Evolutionary conservation across 2,888 invertebrate species (phyloP), one percentile per base, ranked within the genome.

Genomic region (Idaea biselata): DNA sequence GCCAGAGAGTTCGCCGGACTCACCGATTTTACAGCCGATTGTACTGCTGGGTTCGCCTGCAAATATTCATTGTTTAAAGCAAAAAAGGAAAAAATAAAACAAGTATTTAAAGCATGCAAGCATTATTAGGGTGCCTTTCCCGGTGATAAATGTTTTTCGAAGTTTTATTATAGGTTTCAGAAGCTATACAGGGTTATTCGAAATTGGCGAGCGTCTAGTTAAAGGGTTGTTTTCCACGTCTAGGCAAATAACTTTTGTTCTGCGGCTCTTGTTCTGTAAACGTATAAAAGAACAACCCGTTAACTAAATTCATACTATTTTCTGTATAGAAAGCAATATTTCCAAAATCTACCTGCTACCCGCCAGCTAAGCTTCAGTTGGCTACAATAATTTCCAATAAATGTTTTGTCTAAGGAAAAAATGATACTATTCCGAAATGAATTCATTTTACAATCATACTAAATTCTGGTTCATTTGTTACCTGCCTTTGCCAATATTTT

Each of bases 21-120:
- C 95, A 98, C 98, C 94, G 97, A 96, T 94, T 97, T 97, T 66
- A 98, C 97, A 81, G 98, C 98, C 87, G 96, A 97, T 93, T 97
- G 97, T 89, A 98, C 95, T 81, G 97, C 97, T 80, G 98, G 98
- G 93, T 98, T 98, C 73, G 98, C 97, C 97, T 97, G 94, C 81
- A 96, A 94, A 93, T 89, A 91, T 88, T 89, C 81, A 89, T 81
- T 86, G 72, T 88, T 88, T 89, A 87, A 89, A 89, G 84, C 86
- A 79, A 84, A 82, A 77, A 76, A 72, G 75, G 77, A 77, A 71
- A 73, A 70, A 79, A 77, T 14, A 44, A 8, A 44, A 80, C 75
- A 68, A 70, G 76, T 83, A 85, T 78, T 86, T 83, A 86, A 78
- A 83, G 85, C 88, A 86, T 88, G 89, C 89, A 84, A 79, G 82